Percentiles rank a stretch among this genome's conserved stretches.
These are phyloP conservation scores for Eidolon dupreanum DNA, from an alignment of 2,797 vertebrate species.

Conservation along the genomic window DNA sequence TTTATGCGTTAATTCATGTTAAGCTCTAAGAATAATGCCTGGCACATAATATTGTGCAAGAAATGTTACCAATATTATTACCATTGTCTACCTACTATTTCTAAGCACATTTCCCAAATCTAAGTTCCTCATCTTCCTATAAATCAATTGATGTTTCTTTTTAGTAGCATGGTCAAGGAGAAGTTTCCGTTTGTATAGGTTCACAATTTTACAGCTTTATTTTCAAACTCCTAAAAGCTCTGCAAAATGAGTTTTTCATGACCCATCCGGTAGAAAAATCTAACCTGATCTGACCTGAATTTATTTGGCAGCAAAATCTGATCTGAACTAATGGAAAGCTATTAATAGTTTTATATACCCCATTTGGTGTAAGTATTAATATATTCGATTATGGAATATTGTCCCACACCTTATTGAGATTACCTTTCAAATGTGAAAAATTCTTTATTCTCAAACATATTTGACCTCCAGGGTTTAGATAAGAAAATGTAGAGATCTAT, in stretches of 20 bases:
- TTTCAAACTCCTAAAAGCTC: background rate
- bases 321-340: background rate
- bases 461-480: background rate
- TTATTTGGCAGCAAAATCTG: constrained; percentile 37
- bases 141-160: background rate
- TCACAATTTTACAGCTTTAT: background rate
- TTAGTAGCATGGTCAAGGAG: background rate
- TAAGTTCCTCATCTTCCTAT: background rate
- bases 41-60: background rate
- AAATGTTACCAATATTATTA: constrained; percentile 1
- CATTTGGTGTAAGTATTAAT: background rate
- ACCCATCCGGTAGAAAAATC: constrained; percentile 40
- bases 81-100: background rate
- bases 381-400: background rate
- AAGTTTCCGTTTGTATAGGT: background rate
- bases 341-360: background rate
- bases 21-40: background rate
- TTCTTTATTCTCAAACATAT: background rate
- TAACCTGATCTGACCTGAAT: constrained; percentile 38
- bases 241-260: constrained; percentile 53
- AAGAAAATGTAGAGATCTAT: background rate
- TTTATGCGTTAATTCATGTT: background rate
- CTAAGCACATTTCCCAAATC: background rate
- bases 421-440: constrained; percentile 32
- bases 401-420: background rate